Conservation (phyloP, 2,113 vertebrate genomes). For the Coptodon bakossiorum region DNA sequence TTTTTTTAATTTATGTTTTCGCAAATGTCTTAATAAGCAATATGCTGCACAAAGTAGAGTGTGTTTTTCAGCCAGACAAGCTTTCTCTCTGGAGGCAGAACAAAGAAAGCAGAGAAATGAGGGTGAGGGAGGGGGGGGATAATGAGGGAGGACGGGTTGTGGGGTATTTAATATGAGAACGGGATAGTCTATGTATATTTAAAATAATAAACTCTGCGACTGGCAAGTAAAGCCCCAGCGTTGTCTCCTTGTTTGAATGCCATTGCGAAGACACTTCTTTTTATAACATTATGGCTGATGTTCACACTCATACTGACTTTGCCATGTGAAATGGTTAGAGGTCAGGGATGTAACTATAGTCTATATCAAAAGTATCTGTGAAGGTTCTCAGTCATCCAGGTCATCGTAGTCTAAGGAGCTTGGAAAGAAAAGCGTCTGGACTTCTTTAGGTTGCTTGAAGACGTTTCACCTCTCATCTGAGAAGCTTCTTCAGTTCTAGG, state of each 20-base stretch:
- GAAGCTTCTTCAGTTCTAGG: background rate
- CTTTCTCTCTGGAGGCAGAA: slow-evolving; percentile 33
- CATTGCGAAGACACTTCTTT: background rate
- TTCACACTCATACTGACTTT: background rate
- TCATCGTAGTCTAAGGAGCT: background rate
- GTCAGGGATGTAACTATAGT: background rate
- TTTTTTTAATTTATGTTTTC: slow-evolving; percentile 72
- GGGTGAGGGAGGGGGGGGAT: background rate
- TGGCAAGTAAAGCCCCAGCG: slow-evolving; percentile 39
- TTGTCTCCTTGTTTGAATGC: background rate
- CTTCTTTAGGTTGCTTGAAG: background rate
- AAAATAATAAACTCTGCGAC: slow-evolving; percentile 71
- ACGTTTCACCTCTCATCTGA: background rate
- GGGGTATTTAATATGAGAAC: slow-evolving; percentile 69
- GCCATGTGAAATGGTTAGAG: background rate
- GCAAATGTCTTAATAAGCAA: slow-evolving; percentile 76
- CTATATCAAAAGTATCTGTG: background rate
- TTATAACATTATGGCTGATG: background rate
- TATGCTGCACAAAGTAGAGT: slow-evolving; percentile 73
- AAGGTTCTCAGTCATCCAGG: background rate
- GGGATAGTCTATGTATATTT: slow-evolving; percentile 73
- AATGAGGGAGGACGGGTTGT: background rate
- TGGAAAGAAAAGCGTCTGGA: background rate
- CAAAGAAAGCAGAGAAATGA: background rate
- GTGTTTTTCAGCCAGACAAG: slow-evolving; percentile 59